These are phyloP conservation scores for Percina caprodes DNA, from an alignment of 2,113 vertebrate species.

Conservation along the genomic window DNA sequence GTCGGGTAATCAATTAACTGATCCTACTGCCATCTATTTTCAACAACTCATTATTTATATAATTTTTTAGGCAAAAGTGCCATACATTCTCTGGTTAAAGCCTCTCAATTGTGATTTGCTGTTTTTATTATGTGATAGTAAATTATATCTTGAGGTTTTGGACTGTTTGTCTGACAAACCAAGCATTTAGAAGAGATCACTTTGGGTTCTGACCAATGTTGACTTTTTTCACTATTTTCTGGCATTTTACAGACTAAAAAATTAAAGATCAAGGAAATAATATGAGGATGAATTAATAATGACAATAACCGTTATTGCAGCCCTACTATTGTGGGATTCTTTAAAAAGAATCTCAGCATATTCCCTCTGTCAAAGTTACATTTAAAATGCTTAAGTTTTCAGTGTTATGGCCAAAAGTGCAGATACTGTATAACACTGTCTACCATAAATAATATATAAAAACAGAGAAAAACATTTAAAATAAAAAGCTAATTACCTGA, in stretches of 20 bases:
- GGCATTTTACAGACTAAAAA: not conserved
- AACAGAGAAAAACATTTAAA: not conserved
- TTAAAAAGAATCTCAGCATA: not conserved
- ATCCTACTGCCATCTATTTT: not conserved
- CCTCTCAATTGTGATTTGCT: not conserved
- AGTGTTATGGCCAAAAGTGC: not conserved
- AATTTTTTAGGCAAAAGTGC: not conserved
- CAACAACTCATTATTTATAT: not conserved
- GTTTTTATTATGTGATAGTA: not conserved
- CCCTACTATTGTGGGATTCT: not conserved
- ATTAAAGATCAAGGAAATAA: not conserved
- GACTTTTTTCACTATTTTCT: not conserved
- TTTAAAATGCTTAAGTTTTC: not conserved
- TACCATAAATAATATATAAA: not conserved
- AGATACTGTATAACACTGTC: not conserved
- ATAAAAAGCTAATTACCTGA: slow-evolving; percentile 80
- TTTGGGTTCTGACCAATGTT: not conserved
- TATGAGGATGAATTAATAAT: not conserved
- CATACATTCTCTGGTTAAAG: not conserved
- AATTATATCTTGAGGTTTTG: not conserved
- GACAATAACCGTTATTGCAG: not conserved
- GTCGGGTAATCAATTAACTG: not conserved
- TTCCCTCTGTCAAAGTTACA: not conserved
- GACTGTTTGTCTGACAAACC: not conserved
- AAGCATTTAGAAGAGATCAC: not conserved